phyloP scores from a whole-genome alignment of 2,888 invertebrate species.

The Caenorhabditis panamensis region DNA sequence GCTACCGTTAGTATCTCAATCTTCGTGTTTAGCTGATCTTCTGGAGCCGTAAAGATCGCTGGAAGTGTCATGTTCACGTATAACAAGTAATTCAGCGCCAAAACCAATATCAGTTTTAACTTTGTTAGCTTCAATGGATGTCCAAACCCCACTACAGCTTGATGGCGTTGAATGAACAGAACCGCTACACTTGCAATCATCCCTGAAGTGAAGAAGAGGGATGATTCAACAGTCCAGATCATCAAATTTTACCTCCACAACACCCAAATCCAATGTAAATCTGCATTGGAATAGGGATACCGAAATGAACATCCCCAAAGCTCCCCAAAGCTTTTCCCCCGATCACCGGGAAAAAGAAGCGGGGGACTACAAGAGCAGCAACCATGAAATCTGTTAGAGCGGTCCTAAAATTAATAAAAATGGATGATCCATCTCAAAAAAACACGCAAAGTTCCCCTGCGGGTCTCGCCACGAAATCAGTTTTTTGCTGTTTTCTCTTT shows the following conservation, averaged over 20 bases:
- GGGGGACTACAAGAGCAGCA: constrained; percentile 4
- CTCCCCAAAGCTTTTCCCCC: constrained; percentile 39
- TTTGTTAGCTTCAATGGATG: background rate
- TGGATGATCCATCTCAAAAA: too few species aligned
- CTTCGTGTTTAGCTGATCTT: constrained; percentile 16
- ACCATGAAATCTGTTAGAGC: constrained; percentile 16
- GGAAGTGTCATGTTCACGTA: constrained; percentile 38
- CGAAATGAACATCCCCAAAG: background rate
- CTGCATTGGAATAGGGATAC: constrained; percentile 3
- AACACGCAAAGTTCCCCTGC: background rate
- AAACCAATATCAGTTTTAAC: background rate
- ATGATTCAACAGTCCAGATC: background rate
- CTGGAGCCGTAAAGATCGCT: constrained; percentile 21
- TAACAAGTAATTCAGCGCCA: constrained; percentile 23
- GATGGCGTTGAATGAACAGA: constrained; percentile 45
- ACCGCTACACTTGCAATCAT: constrained; percentile 43
- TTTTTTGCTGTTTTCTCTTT: too few species aligned
- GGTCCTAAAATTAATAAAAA: constrained; percentile 20
- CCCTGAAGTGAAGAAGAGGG: background rate
- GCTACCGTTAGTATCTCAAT: constrained; percentile 24
- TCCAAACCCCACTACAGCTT: constrained; percentile 6
- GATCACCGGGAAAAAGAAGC: constrained; percentile 32
- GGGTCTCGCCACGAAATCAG: too few species aligned
- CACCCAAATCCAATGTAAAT: constrained; percentile 35
- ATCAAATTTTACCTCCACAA: constrained; percentile 11